Evolutionary conservation across 2,797 vertebrate species (phyloP).

Genomic region (Cheirogaleus major): DNA sequence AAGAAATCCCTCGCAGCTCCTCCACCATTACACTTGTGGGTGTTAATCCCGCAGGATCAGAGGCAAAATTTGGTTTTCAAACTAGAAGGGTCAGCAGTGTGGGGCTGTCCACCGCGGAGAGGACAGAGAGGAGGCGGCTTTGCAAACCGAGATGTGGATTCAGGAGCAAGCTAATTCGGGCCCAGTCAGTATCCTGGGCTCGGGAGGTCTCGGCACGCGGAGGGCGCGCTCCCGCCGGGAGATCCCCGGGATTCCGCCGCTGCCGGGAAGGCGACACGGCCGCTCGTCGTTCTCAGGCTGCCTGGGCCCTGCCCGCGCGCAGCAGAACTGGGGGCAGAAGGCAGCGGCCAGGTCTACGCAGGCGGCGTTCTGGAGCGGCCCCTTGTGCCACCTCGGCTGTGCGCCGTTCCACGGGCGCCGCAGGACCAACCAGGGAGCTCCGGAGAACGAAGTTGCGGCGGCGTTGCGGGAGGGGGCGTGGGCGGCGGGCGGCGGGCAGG

Average conservation of each 20-base stretch:
- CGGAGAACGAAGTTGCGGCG: neutral
- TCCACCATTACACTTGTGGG: rapidly evolving
- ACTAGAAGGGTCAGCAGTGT: rapidly evolving
- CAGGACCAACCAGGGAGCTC: neutral
- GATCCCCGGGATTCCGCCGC: neutral
- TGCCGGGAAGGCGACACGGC: rapidly evolving
- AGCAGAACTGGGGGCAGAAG: neutral
- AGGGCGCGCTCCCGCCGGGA: neutral
- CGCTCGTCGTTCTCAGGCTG: neutral
- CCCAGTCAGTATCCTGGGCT: rapidly evolving
- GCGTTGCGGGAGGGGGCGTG: neutral
- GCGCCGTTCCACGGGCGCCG: neutral
- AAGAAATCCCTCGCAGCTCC: rapidly evolving
- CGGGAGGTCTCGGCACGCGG: rapidly evolving
- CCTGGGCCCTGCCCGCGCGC: neutral
- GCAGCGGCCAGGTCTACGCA: neutral
- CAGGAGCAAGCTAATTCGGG: rapidly evolving
- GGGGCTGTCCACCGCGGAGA: rapidly evolving
- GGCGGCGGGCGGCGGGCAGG: neutral
- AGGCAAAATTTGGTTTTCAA: neutral
- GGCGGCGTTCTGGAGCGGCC: neutral
- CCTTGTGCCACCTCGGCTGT: rapidly evolving
- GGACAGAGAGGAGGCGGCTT: neutral
- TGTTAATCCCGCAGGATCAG: rapidly evolving
- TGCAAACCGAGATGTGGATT: neutral